Conservation (phyloP, 1,140 invertebrate species). For the Gerris buenoi region DNA sequence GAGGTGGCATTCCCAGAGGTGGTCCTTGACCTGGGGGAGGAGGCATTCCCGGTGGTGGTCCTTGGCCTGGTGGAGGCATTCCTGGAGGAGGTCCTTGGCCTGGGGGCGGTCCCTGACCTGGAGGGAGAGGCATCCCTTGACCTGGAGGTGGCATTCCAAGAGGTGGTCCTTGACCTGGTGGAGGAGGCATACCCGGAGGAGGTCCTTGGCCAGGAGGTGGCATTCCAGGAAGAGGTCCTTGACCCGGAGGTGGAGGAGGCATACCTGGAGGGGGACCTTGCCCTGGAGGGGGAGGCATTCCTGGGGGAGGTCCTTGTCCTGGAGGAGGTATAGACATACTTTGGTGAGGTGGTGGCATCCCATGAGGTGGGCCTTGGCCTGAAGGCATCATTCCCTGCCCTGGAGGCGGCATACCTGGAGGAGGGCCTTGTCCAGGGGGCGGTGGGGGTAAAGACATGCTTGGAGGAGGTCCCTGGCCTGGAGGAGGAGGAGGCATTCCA, state of each 20-base stretch:
- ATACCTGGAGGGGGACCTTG: slow-evolving; percentile 8
- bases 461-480: slow-evolving; percentile 2
- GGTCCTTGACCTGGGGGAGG: neutral
- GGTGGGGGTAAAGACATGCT: slow-evolving; percentile 7
- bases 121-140: neutral
- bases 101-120: neutral
- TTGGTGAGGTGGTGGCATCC: neutral
- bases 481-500: slow-evolving; percentile 7
- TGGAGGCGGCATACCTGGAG: slow-evolving; percentile 5
- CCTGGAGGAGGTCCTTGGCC: slow-evolving; percentile 3
- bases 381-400: neutral
- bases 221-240: neutral
- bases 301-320: neutral
- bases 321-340: slow-evolving; percentile 1
- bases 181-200: slow-evolving; percentile 7
- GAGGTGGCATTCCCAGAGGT: slow-evolving; percentile 5
- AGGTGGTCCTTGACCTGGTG: neutral
- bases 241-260: slow-evolving; percentile 4
- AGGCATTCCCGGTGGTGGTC: neutral
- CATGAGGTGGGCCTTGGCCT: neutral
- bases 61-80: neutral
- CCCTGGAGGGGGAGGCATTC: slow-evolving; percentile 11
- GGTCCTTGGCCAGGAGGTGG: neutral
- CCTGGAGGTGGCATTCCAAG: neutral
- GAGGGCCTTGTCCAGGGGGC: neutral